Conservation (phyloP, 2,113 vertebrate species). For the Craseonycteris thonglongyai region DNA sequence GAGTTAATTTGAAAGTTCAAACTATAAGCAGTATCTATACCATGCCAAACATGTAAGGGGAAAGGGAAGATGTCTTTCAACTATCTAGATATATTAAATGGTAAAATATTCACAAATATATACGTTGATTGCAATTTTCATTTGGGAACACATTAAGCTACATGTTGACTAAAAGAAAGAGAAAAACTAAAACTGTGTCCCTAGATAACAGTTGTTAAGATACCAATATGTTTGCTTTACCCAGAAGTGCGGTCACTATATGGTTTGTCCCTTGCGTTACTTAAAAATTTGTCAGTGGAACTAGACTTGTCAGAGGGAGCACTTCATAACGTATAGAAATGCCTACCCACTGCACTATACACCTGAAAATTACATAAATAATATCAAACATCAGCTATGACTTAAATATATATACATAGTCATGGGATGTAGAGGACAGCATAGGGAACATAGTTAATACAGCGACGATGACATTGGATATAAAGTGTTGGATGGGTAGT, state of each 20-base stretch:
- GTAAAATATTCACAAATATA: background rate
- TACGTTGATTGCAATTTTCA: background rate
- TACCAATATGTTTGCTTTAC: background rate
- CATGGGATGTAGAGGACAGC: too few species aligned
- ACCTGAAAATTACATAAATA: too few species aligned
- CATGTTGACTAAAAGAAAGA: background rate
- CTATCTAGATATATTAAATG: background rate
- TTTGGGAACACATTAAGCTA: background rate
- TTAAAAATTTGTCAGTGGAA: background rate
- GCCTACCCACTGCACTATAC: too few species aligned
- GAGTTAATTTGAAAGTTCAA: conserved; percentile 19
- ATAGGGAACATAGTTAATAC: too few species aligned
- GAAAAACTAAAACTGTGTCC: background rate
- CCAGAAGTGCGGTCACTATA: background rate
- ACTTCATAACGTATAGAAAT: too few species aligned
- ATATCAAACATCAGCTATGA: too few species aligned
- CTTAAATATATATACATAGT: too few species aligned
- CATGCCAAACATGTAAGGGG: background rate
- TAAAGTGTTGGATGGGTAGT: too few species aligned
- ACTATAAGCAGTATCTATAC: background rate
- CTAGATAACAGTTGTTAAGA: background rate
- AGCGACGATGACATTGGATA: too few species aligned
- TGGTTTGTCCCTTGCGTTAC: background rate
- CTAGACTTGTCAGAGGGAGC: too few species aligned
- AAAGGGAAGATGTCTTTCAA: background rate